phyloP scores from a whole-genome alignment of 2,113 vertebrate genomes.

The Pelusios castaneus region DNA sequence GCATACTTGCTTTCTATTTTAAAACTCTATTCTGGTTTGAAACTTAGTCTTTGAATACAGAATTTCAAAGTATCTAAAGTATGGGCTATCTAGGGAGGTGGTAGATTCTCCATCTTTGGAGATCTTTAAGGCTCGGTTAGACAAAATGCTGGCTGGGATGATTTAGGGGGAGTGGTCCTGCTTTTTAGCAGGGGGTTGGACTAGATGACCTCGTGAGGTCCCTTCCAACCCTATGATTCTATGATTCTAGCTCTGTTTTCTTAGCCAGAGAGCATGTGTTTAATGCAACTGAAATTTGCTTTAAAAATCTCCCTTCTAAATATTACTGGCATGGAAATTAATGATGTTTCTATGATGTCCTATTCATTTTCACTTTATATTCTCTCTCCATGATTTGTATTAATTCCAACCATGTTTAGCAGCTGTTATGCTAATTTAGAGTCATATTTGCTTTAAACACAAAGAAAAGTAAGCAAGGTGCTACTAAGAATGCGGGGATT shows the following conservation, averaged over 20 bases:
- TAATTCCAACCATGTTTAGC: conserved; percentile 42
- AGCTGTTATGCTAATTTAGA: background rate
- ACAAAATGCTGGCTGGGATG: too few relatives aligned
- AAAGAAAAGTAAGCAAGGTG: background rate
- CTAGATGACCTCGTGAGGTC: too few relatives aligned
- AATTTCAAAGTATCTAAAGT: conserved; percentile 24
- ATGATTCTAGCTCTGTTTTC: too few relatives aligned
- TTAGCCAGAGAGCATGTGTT: conserved; percentile 15
- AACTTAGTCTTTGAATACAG: background rate
- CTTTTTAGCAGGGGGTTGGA: too few relatives aligned
- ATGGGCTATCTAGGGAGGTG: too few relatives aligned
- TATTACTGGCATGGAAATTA: conserved; percentile 43
- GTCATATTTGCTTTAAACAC: conserved; percentile 34
- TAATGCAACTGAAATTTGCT: conserved; percentile 57
- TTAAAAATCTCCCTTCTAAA: conserved; percentile 54
- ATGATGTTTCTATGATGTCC: conserved; percentile 14
- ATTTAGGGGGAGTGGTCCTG: too few relatives aligned
- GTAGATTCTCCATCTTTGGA: too few relatives aligned
- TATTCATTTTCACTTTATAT: conserved; percentile 65
- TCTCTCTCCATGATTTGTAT: conserved; percentile 7
- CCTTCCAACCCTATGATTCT: too few relatives aligned
- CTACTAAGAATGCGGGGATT: background rate
- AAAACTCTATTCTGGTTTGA: conserved; percentile 41
- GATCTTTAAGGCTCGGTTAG: too few relatives aligned
- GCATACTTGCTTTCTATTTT: conserved; percentile 13